Evolutionary conservation across 2,797 vertebrate species (phyloP).

Genomic region (Euphonia xanthogaster): DNA sequence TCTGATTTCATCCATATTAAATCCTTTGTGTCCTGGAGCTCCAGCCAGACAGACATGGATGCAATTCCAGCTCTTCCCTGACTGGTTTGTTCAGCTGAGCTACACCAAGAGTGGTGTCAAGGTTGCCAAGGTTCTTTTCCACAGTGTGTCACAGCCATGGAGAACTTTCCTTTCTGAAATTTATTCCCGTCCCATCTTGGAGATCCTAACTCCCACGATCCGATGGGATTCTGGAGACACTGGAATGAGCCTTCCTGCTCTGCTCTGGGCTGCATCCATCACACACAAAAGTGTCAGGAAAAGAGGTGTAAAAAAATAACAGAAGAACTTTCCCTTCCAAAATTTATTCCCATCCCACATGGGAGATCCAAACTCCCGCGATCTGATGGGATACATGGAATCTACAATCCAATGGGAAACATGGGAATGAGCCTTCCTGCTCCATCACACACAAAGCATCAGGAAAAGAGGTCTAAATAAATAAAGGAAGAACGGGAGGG

Average conservation of each 20-base stretch:
- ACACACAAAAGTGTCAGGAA: too few relatives aligned
- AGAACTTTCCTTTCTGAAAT: neutral
- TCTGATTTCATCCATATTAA: neutral
- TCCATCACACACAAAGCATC: neutral
- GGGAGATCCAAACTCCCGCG: neutral
- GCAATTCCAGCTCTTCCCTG: constrained; percentile 18
- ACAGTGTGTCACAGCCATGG: neutral
- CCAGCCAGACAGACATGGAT: neutral
- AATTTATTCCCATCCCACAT: neutral
- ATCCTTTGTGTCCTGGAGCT: neutral
- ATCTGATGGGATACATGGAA: too few relatives aligned
- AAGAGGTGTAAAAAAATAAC: too few relatives aligned
- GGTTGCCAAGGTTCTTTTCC: neutral
- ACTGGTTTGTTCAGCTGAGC: neutral
- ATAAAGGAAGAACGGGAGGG: neutral
- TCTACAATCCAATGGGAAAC: neutral
- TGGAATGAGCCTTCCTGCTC: too few relatives aligned
- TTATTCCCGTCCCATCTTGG: neutral
- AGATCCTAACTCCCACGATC: neutral
- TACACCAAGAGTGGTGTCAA: neutral
- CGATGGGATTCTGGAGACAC: too few relatives aligned
- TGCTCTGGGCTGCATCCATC: too few relatives aligned
- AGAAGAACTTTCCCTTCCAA: too few relatives aligned
- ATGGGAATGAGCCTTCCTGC: neutral
- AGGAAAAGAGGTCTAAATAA: constrained; percentile 11